These are phyloP conservation scores for Tamias sibiricus DNA, from an alignment of 2,113 vertebrate species.

Conservation along the genomic window DNA sequence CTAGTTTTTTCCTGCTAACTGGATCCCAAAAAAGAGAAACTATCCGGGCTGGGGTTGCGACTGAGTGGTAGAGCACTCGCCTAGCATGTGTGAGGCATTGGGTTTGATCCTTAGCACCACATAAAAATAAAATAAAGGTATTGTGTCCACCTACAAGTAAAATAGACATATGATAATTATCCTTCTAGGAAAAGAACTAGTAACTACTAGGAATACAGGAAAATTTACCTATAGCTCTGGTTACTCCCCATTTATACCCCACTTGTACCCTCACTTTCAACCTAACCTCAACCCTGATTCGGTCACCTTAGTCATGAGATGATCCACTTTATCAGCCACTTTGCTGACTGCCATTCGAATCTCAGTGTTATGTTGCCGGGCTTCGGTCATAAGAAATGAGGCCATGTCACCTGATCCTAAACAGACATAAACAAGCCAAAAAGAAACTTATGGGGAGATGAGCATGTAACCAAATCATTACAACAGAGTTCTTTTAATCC, in stretches of 20 bases:
- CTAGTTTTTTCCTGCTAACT: constrained; percentile 8
- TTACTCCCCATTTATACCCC: not conserved
- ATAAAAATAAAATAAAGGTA: too few relatives aligned
- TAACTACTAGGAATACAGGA: not conserved
- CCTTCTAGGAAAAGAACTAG: constrained; percentile 22
- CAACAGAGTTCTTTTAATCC: not conserved
- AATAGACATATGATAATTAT: too few relatives aligned
- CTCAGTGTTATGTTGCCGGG: constrained; percentile 97
- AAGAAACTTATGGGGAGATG: not conserved
- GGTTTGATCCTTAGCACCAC: too few relatives aligned
- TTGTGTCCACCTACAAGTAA: too few relatives aligned
- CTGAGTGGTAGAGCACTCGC: too few relatives aligned
- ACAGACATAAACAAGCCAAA: constrained; percentile 55
- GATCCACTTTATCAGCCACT: constrained; percentile 97
- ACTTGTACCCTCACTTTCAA: not conserved
- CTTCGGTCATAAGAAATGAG: constrained; percentile 97
- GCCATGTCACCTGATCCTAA: constrained; percentile 92
- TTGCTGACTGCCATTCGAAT: constrained; percentile 94
- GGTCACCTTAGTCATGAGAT: constrained; percentile 92
- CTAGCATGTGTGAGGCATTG: too few relatives aligned
- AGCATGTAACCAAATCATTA: constrained; percentile 24
- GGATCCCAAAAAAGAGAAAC: constrained; percentile 15
- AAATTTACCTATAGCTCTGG: not conserved
- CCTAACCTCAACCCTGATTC: not conserved
- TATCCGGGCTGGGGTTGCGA: too few relatives aligned